Percentiles rank a stretch among this genome's conserved stretches.
Conservation (phyloP, 2,113 vertebrate genomes). For the Syrrhaptes paradoxus region DNA sequence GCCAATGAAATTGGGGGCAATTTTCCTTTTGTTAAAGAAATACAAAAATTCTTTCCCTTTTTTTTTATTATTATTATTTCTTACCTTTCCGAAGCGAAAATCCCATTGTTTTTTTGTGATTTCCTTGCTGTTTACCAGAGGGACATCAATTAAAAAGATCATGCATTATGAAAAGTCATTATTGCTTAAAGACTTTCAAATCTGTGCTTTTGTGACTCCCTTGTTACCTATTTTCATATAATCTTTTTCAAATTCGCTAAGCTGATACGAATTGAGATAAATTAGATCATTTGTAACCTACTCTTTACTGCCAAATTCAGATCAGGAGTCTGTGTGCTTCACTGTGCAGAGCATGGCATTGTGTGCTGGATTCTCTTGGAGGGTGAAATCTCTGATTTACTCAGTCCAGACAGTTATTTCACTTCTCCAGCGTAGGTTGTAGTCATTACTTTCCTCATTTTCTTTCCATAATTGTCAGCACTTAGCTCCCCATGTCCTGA, state of each 20-base stretch:
- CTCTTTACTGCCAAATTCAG: conserved; percentile 73
- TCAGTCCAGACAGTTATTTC: conserved; percentile 24
- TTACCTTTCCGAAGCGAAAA: conserved; percentile 35
- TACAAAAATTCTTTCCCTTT: conserved; percentile 1
- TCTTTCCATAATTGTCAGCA: neutral
- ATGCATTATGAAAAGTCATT: conserved; percentile 72
- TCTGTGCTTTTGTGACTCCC: conserved; percentile 70
- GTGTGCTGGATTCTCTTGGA: conserved; percentile 40
- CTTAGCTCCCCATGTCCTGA: neutral
- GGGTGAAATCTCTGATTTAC: conserved; percentile 20
- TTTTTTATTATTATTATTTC: conserved; percentile 40
- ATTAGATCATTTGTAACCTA: conserved; percentile 72
- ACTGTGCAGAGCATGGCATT: neutral
- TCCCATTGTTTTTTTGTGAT: neutral
- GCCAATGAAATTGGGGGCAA: conserved; percentile 18
- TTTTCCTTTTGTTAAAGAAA: conserved; percentile 58
- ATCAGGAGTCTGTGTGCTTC: conserved; percentile 54
- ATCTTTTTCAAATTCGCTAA: conserved; percentile 73
- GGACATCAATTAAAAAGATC: conserved; percentile 60
- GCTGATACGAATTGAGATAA: conserved; percentile 76
- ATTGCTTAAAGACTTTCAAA: conserved; percentile 77
- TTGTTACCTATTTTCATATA: conserved; percentile 71
- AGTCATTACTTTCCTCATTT: neutral
- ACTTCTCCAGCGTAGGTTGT: neutral
- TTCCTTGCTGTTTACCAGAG: conserved; percentile 48